Conservation (phyloP, 2,888 invertebrate species). For the Ectemnius continuus region DNA sequence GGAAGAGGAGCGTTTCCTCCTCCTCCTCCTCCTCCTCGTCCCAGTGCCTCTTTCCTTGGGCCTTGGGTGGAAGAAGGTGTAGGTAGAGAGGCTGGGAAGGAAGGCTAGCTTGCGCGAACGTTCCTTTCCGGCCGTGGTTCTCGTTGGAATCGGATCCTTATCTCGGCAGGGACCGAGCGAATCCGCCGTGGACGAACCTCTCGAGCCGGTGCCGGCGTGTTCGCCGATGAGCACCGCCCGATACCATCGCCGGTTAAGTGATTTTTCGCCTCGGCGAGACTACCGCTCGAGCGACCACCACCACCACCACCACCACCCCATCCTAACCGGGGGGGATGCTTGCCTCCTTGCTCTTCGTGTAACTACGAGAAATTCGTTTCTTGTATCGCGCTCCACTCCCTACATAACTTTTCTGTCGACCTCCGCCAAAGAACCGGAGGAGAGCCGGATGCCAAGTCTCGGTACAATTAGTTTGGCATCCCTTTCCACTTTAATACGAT, state of each 20-base stretch:
- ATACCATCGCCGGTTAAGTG: conserved; percentile 63
- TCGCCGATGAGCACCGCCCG: conserved; percentile 51
- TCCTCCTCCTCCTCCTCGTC: too few relatives aligned
- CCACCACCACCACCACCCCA: not conserved
- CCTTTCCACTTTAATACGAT: too few relatives aligned
- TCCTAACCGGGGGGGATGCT: too few relatives aligned
- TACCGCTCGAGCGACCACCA: conserved; percentile 27
- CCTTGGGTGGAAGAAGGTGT: conserved; percentile 10
- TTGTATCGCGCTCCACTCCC: conserved; percentile 14
- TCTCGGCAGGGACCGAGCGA: conserved; percentile 48
- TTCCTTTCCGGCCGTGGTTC: conserved; percentile 43
- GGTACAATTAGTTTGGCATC: too few relatives aligned
- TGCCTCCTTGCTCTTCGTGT: too few relatives aligned
- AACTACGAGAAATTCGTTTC: conserved; percentile 2
- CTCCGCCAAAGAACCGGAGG: too few relatives aligned
- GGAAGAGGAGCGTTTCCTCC: not conserved
- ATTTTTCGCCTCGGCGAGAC: conserved; percentile 60
- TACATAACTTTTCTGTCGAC: too few relatives aligned
- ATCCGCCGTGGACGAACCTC: conserved; percentile 39
- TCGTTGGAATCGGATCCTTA: conserved; percentile 61
- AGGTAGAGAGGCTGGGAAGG: conserved; percentile 24
- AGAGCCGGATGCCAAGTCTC: too few relatives aligned
- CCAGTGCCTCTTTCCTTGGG: conserved; percentile 19
- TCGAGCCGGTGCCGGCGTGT: conserved; percentile 29
- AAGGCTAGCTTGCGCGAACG: too few relatives aligned